Evolutionary conservation across 2,888 invertebrate genomes (phyloP).

Genomic region (Machimus atricapillus): DNA sequence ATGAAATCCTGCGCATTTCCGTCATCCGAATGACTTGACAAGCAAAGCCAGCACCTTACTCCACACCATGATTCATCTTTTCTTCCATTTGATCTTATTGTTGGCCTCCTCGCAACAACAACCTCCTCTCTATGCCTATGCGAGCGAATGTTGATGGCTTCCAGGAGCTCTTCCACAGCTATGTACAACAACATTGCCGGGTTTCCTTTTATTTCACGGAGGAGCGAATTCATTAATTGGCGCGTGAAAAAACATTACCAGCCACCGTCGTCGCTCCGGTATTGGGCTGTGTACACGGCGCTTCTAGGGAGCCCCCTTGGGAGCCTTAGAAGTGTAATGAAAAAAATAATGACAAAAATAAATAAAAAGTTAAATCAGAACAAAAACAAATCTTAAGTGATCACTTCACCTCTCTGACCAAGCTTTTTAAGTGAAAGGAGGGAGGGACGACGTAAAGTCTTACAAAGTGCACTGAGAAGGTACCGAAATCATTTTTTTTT

Average conservation of each 20-base stretch:
- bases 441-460: not conserved
- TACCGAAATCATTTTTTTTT: conserved; percentile 5
- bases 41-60: not conserved
- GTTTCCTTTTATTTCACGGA: conserved; percentile 25
- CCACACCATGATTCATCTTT: not conserved
- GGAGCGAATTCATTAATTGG: conserved; percentile 26
- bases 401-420: not conserved
- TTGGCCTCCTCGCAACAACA: not conserved
- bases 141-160: not conserved
- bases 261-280: not conserved
- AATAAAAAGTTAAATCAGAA: not conserved
- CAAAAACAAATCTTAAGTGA: not conserved
- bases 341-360: not conserved
- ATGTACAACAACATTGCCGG: not conserved
- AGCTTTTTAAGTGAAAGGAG: not conserved
- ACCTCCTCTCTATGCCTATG: not conserved
- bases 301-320: not conserved
- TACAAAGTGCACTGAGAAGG: not conserved
- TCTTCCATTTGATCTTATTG: not conserved
- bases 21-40: not conserved
- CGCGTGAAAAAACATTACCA: conserved; percentile 5
- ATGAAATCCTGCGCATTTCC: not conserved
- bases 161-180: not conserved
- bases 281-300: not conserved
- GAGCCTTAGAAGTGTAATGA: not conserved